Evolutionary conservation across 2,888 invertebrate species (phyloP).

Genomic region (Fabriciana adippe): DNA sequence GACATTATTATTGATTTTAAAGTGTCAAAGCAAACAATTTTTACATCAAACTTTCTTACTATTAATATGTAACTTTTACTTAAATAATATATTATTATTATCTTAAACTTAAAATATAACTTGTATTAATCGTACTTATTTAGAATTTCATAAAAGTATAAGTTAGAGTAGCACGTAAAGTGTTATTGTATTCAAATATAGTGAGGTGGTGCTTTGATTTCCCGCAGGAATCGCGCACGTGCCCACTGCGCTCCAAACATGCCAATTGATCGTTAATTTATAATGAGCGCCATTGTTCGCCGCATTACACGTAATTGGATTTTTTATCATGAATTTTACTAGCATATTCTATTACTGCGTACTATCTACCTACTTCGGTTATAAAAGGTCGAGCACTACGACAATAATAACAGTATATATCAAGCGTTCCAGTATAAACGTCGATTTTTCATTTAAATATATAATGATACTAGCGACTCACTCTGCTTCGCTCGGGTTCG

Average conservation of each 20-base stretch:
- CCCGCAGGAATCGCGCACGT: slow-evolving; percentile 52
- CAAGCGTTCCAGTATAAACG: too few species aligned
- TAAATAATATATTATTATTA: too few species aligned
- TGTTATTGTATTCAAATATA: slow-evolving; percentile 42
- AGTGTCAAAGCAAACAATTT: too few species aligned
- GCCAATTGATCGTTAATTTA: slow-evolving; percentile 66
- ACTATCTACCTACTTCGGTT: background rate
- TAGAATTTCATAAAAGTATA: background rate
- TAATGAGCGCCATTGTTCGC: slow-evolving; percentile 53
- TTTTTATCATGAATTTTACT: slow-evolving; percentile 22
- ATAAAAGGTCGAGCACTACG: too few species aligned
- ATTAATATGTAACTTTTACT: too few species aligned
- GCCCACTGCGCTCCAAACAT: slow-evolving; percentile 53
- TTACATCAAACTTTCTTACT: too few species aligned
- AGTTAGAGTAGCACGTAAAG: slow-evolving; percentile 28
- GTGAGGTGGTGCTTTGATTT: slow-evolving; percentile 53
- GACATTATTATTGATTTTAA: too few species aligned
- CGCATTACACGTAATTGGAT: slow-evolving; percentile 31
- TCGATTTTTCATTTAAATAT: too few species aligned
- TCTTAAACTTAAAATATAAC: background rate
- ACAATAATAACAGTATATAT: too few species aligned
- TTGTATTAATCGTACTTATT: background rate
- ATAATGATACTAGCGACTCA: too few species aligned
- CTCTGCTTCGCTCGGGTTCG: too few species aligned
- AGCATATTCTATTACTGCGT: slow-evolving; percentile 9